Conservation (phyloP, 2,888 invertebrate genomes). For the Polydrusus pterygomalis region DNA sequence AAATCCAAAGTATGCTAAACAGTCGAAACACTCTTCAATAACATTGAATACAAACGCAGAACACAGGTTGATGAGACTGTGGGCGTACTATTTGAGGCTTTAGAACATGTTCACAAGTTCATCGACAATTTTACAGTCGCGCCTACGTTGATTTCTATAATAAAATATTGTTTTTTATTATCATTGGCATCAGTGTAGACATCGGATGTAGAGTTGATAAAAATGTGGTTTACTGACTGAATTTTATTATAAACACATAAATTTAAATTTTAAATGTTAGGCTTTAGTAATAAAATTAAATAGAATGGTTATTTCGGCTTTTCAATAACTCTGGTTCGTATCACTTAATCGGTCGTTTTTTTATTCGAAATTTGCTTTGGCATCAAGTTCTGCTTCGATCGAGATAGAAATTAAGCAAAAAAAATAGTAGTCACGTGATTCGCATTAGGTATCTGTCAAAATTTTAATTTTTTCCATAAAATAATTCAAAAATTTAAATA, state of each 20-base stretch:
- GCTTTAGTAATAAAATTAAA: background rate
- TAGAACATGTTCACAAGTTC: slow-evolving; percentile 34
- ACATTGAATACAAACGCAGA: slow-evolving; percentile 2
- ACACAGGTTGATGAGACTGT: slow-evolving; percentile 28
- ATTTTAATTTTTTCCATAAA: too few relatives aligned
- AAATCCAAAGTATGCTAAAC: background rate
- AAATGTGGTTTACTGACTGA: slow-evolving; percentile 15
- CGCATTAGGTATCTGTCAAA: too few relatives aligned
- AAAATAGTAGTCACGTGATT: too few relatives aligned
- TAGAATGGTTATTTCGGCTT: too few relatives aligned
- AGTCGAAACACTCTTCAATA: slow-evolving; percentile 8
- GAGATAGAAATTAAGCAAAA: too few relatives aligned
- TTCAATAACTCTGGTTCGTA: too few relatives aligned
- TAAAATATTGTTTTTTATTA: slow-evolving; percentile 39
- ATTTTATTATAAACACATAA: slow-evolving; percentile 26
- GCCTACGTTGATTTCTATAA: slow-evolving; percentile 34
- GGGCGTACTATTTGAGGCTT: slow-evolving; percentile 36
- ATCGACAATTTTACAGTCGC: slow-evolving; percentile 35
- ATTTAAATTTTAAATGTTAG: slow-evolving; percentile 2
- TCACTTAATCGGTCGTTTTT: too few relatives aligned
- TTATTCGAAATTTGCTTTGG: too few relatives aligned
- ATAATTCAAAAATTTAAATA: too few relatives aligned
- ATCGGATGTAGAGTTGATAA: slow-evolving; percentile 11
- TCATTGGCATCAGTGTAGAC: slow-evolving; percentile 35
- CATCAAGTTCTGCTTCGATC: too few relatives aligned